Evolutionary conservation across 1,140 invertebrate genomes (phyloP), one percentile per base, ranked within the genome.

Genomic region (Monochamus saltuarius): DNA sequence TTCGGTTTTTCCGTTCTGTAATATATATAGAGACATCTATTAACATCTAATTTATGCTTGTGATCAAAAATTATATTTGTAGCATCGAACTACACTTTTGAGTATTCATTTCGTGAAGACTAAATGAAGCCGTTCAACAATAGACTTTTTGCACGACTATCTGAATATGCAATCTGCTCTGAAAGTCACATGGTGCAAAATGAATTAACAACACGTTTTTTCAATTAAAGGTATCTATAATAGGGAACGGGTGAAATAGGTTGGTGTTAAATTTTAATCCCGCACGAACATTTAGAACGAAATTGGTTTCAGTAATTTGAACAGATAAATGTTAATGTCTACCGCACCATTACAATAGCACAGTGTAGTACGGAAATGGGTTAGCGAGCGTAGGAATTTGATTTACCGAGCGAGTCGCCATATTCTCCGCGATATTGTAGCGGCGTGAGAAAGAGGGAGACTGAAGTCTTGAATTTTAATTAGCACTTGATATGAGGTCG

Each of bases 401-500:
- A 67, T 67, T 67, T 67, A 67, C 46, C 39, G 59, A 56, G 53
- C 46, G 38, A 19, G 34, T 46, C 55, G 64, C 61, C 64, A 63
- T 66, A 66, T 63, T 63, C 61, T 56, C 34, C 16, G 22, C 40
- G 56, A 59, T 52, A 55, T 64, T 59, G 58, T 45, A 61, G 54
- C 49, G 8, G 40, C 13, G 16, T 17, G 56, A 4, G 42, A 13
- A 14, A 40, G 16, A 29, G 39, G 49, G 49, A 40, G 17, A 46
- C 42, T 53, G 47, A 49, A 59, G 53, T 57, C 66, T 61, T 65
- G 68, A 65, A 69, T 67, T 69, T 69, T 69, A 69, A 69, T 69
- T 69, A 69, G 65, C 49, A 60, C 59, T 62, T 67, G 67, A 65
- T 65, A 55, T 38, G 63, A 54, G 61, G 46, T 29, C 39, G 45